Percentiles rank a stretch among this genome's conserved stretches.
These are phyloP conservation scores for Melanostoma scalare DNA, from an alignment of 2,888 invertebrate species.

Conservation along the genomic window DNA sequence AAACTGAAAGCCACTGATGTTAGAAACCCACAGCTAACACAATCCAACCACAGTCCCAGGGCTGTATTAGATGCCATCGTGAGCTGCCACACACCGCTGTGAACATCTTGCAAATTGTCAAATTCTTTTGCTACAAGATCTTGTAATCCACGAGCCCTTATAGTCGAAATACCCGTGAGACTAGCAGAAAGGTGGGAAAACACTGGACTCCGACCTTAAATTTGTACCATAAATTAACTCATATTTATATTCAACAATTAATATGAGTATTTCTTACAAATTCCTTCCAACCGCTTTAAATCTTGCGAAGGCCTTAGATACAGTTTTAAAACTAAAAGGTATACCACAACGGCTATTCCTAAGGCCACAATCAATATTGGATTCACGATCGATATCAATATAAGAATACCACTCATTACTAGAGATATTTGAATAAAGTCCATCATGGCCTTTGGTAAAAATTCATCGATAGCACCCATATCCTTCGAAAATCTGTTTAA, in stretches of 20 bases:
- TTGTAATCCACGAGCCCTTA: constrained; percentile 90
- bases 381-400: constrained; percentile 88
- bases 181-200: constrained; percentile 95
- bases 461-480: constrained; percentile 85
- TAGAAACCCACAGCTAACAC: constrained; percentile 87
- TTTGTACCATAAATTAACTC: not conserved
- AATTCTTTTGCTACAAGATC: constrained; percentile 89
- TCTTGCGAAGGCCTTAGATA: constrained; percentile 90
- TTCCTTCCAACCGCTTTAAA: constrained; percentile 88
- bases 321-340: constrained; percentile 85
- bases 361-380: constrained; percentile 87
- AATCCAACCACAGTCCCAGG: constrained; percentile 90
- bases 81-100: constrained; percentile 81
- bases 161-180: constrained; percentile 92
- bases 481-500: constrained; percentile 91
- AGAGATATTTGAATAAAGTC: constrained; percentile 83
- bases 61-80: constrained; percentile 82
- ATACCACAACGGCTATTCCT: constrained; percentile 85
- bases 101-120: constrained; percentile 86
- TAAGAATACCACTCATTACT: constrained; percentile 88
- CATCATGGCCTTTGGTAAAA: constrained; percentile 83
- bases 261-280: constrained; percentile 82
- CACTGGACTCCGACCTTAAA: constrained; percentile 91
- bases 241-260: not conserved
- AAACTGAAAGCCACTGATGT: constrained; percentile 86